These are phyloP conservation scores for Halocaridina rubra DNA, from an alignment of 2,888 invertebrate species.

Conservation along the genomic window DNA sequence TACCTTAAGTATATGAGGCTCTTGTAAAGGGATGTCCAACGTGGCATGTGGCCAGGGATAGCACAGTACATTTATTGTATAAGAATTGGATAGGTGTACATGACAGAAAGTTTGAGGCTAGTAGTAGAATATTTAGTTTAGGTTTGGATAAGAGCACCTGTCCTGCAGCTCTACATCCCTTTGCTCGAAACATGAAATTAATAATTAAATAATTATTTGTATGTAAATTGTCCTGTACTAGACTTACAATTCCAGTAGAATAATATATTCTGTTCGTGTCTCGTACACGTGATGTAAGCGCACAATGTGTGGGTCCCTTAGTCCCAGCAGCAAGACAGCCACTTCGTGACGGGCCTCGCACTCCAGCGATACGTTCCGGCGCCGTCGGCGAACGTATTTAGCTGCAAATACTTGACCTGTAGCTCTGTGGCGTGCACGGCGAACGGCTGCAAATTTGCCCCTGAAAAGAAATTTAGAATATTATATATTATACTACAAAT, in stretches of 20 bases:
- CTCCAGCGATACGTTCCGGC: slow-evolving; percentile 67
- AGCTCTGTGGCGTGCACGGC: slow-evolving; percentile 68
- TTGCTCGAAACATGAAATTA: too few species aligned
- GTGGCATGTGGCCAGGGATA: too few species aligned
- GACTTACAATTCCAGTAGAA: slow-evolving; percentile 71
- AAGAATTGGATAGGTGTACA: too few species aligned
- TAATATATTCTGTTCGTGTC: slow-evolving; percentile 69
- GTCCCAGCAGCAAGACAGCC: slow-evolving; percentile 69
- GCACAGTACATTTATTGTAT: too few species aligned
- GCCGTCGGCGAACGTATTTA: slow-evolving; percentile 69
- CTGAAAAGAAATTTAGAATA: slow-evolving; percentile 65
- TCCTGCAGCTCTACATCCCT: too few species aligned
- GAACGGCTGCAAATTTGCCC: slow-evolving; percentile 71
- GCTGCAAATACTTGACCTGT: slow-evolving; percentile 69
- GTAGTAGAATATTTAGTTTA: too few species aligned
- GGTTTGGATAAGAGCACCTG: too few species aligned
- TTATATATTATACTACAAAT: neutral
- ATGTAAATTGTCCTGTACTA: too few species aligned
- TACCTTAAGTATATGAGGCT: too few species aligned
- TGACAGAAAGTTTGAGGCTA: too few species aligned
- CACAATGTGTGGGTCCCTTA: slow-evolving; percentile 68
- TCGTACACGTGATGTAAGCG: slow-evolving; percentile 70
- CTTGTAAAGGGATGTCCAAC: too few species aligned
- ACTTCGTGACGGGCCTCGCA: slow-evolving; percentile 70
- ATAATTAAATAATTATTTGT: too few species aligned